These are phyloP conservation scores for Apotomis betuletana DNA, from an alignment of 2,888 invertebrate species.

Conservation along the genomic window DNA sequence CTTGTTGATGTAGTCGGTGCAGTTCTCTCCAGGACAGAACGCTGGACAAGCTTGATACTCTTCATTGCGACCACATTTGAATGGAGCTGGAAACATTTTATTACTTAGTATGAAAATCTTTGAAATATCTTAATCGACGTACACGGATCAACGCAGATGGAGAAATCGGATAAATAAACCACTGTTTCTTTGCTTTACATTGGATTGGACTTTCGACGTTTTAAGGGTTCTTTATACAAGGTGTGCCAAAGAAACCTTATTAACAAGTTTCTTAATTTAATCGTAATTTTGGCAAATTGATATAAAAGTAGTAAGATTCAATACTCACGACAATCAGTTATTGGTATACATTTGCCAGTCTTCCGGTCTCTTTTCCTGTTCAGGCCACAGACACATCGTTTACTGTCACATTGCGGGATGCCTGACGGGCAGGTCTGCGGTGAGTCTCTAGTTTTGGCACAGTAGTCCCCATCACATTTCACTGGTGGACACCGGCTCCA, in stretches of 20 bases:
- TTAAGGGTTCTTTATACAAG: no score
- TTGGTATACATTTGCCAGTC: slow-evolving; percentile 21
- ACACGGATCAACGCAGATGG: no score
- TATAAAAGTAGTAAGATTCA: background rate
- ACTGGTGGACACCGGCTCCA: slow-evolving; percentile 39
- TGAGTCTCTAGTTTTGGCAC: slow-evolving; percentile 40
- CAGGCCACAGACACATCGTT: background rate
- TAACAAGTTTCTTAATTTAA: no score
- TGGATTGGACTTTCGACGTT: no score
- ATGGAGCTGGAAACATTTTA: slow-evolving; percentile 41
- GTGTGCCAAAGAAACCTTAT: no score
- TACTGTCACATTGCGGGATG: slow-evolving; percentile 39
- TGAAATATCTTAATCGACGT: no score
- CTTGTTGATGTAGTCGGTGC: slow-evolving; percentile 42
- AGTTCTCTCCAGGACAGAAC: slow-evolving; percentile 43
- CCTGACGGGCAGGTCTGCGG: slow-evolving; percentile 43
- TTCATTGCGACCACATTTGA: slow-evolving; percentile 44
- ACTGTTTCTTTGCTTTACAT: no score
- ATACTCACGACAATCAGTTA: slow-evolving; percentile 39
- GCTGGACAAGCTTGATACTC: slow-evolving; percentile 41
- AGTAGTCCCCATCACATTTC: slow-evolving; percentile 45
- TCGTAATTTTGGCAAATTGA: background rate
- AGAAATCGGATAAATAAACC: no score
- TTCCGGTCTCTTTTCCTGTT: background rate
- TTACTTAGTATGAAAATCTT: no score